phyloP scores from a whole-genome alignment of 2,797 vertebrate genomes.

The Acridotheres tristis region DNA sequence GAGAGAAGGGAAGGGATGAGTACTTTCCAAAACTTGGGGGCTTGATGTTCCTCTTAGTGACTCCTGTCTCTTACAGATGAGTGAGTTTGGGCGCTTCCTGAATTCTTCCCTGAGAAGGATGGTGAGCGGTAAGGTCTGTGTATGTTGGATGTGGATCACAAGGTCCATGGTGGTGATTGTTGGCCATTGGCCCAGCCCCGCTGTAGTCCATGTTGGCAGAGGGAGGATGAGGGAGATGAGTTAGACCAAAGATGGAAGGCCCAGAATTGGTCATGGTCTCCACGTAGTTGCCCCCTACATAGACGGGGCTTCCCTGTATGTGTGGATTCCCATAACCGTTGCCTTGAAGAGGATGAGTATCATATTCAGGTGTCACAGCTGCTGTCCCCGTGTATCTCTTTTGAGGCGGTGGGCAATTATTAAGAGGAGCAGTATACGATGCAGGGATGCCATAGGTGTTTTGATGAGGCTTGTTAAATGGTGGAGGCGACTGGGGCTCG shows the following conservation, averaged over 20 bases:
- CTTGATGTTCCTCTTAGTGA: constrained; percentile 61
- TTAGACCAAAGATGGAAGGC: constrained; percentile 92
- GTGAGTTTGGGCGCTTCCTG: constrained; percentile 99
- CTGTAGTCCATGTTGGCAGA: constrained; percentile 93
- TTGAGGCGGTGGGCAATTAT: constrained; percentile 91
- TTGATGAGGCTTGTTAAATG: constrained; percentile 93
- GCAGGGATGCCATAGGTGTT: constrained; percentile 90
- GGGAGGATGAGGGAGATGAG: constrained; percentile 90
- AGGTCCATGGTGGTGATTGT: constrained; percentile 91
- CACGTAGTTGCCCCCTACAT: constrained; percentile 93
- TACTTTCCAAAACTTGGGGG: constrained; percentile 65
- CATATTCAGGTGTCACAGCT: constrained; percentile 91
- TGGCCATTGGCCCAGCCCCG: constrained; percentile 90
- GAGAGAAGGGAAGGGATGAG: background rate
- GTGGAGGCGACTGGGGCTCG: constrained; percentile 90
- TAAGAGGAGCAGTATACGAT: constrained; percentile 89
- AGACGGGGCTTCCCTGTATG: constrained; percentile 95
- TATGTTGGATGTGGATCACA: constrained; percentile 94
- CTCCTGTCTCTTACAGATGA: constrained; percentile 89
- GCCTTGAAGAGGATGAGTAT: constrained; percentile 90
- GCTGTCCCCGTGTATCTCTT: constrained; percentile 91
- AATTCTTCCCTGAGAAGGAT: constrained; percentile 99
- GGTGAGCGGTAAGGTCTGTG: constrained; percentile 96
- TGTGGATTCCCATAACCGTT: constrained; percentile 93
- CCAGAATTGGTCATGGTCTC: constrained; percentile 91